Evolutionary conservation across 2,888 invertebrate species (phyloP), one percentile per base, ranked within the genome.

Genomic region (Caradrina kadenii): DNA sequence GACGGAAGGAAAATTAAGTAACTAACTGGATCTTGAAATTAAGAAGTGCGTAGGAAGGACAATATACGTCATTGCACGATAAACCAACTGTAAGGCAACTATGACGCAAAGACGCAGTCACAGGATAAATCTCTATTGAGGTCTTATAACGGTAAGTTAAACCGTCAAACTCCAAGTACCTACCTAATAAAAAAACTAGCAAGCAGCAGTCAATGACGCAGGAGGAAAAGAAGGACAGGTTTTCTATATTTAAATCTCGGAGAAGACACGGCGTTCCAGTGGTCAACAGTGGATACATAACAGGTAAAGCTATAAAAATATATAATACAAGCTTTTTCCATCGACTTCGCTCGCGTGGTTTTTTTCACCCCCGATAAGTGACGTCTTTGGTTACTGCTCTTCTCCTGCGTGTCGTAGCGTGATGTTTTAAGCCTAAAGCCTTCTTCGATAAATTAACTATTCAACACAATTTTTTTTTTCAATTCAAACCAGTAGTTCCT

Each of bases 21-120:
- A 50, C 19, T 1, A 76, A 55, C 19, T 45, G 76, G 69, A 69
- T 76, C 6, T 60, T 5, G 31, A 42, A n/a, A 35, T 67, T 17
- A 22, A 0, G 21, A 35, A 55, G 13, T 7, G 22, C 11, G 11
- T 76, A n/a, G 13, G 39, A 21, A 8, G 22, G 10, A n/a, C 10
- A 15, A 0, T 1, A 21, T 8, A 60, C 61, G 61, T 42, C 39
- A 76, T 13, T 7, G 13, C n/a, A 2, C 13, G 42, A 17, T 17
- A 45, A 39, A 39, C 2, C 39, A 39, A 39, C 39, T 39, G 39
- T 39, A 3, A 39, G 11, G 39, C 39, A 2, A 13, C 1, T 39
- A 13, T 54, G 21, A 49, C 48, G 10, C 53, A 11, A 3, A 3
- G 19, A 19, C 4, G 22, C 5, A 15, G n/a, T 4, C 8, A 8